Evolutionary conservation across 2,797 vertebrate genomes (phyloP).

Genomic region (Urosaurus nigricauda): DNA sequence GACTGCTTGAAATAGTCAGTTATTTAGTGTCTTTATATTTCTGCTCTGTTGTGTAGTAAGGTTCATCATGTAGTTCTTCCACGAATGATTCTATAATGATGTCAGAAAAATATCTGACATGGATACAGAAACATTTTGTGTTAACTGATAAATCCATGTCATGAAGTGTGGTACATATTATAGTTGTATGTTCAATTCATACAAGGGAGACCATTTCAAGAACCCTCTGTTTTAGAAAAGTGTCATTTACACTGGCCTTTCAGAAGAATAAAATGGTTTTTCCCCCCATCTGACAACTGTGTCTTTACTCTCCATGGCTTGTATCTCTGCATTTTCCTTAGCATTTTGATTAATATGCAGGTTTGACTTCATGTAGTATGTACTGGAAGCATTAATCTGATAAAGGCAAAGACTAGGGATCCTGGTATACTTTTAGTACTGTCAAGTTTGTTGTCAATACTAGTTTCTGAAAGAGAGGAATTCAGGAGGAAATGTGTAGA

Average conservation of each 20-base stretch:
- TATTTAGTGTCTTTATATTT: background rate
- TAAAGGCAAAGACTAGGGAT: background rate
- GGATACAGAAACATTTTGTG: background rate
- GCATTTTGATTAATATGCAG: background rate
- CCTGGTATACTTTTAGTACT: background rate
- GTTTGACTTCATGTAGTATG: background rate
- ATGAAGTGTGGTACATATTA: background rate
- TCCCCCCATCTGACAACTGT: background rate
- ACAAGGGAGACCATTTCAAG: background rate
- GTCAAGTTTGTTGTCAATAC: background rate
- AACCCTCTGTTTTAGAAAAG: background rate
- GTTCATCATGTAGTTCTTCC: background rate
- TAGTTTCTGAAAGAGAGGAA: background rate
- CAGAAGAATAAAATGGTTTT: background rate
- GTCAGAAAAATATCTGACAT: background rate
- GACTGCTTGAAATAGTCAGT: background rate
- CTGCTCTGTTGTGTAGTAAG: background rate
- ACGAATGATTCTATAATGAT: background rate
- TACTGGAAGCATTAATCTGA: background rate
- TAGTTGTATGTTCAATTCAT: background rate
- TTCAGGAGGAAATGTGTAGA: background rate
- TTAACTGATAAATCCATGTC: background rate
- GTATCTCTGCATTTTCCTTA: background rate
- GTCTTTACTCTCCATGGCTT: background rate
- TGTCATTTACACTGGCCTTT: background rate